Percentiles rank a stretch among this genome's conserved stretches.
Evolutionary conservation across 2,888 invertebrate genomes (phyloP).

Genomic region (Cerastis leucographa): DNA sequence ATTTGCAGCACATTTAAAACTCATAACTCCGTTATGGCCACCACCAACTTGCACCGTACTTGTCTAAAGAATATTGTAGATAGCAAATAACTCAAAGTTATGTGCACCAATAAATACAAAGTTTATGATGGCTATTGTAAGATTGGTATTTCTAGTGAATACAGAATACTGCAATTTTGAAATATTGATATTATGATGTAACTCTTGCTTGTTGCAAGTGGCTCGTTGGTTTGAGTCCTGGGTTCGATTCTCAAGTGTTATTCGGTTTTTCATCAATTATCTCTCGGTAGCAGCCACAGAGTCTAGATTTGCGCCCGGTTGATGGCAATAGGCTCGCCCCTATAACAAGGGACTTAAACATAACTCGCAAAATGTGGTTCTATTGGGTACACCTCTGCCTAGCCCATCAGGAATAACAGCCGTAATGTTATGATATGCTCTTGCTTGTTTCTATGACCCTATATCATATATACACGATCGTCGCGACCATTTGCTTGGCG

Average conservation of each 20-base stretch:
- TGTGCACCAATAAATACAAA: constrained; percentile 1
- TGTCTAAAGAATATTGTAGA: not conserved
- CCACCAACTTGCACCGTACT: not conserved
- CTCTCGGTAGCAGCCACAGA: not conserved
- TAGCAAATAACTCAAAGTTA: constrained; percentile 8
- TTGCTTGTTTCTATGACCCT: not conserved
- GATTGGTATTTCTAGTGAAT: constrained; percentile 5
- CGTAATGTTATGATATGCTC: not conserved
- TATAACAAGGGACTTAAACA: no score
- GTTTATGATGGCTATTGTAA: constrained; percentile 7
- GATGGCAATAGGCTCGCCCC: not conserved
- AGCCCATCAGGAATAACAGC: not conserved
- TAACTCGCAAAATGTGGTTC: no score
- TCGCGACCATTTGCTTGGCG: not conserved
- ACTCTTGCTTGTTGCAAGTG: not conserved
- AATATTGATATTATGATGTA: not conserved
- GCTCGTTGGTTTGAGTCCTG: not conserved
- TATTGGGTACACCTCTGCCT: not conserved
- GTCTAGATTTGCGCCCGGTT: not conserved
- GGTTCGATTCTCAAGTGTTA: not conserved
- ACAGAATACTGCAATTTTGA: not conserved
- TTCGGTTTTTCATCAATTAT: not conserved
- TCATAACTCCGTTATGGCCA: not conserved
- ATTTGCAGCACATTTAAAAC: not conserved
- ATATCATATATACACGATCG: not conserved